A percentile compares a stretch with the other conserved stretches of the same genome.
These are phyloP conservation scores for Microchrysa polita DNA, from an alignment of 2,888 invertebrate species.

Conservation along the genomic window DNA sequence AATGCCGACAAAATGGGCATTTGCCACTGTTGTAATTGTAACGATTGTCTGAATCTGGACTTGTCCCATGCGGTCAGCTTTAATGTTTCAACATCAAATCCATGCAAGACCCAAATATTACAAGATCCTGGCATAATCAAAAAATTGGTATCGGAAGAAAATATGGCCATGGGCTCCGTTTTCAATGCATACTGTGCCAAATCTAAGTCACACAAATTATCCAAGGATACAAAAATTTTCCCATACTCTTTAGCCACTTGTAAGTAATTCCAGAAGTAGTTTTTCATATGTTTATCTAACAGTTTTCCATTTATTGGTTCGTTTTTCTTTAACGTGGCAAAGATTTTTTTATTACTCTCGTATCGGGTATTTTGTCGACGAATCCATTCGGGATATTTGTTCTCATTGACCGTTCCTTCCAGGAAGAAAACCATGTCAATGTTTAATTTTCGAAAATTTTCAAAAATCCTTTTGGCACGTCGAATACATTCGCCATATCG, in stretches of 20 bases:
- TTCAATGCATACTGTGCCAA: constrained; percentile 44
- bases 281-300: constrained; percentile 33
- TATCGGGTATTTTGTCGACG: constrained; percentile 40
- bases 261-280: constrained; percentile 43
- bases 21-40: constrained; percentile 44
- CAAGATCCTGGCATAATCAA: constrained; percentile 47
- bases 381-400: constrained; percentile 40
- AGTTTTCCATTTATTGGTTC: neutral
- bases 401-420: constrained; percentile 48
- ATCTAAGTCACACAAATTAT: constrained; percentile 48
- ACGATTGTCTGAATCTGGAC: constrained; percentile 18
- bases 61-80: constrained; percentile 43
- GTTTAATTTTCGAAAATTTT: constrained; percentile 42
- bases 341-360: constrained; percentile 18
- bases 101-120: constrained; percentile 42
- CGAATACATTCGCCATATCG: constrained; percentile 35
- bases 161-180: constrained; percentile 40
- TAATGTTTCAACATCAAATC: constrained; percentile 36
- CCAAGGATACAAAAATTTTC: constrained; percentile 44
- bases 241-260: constrained; percentile 45
- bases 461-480: constrained; percentile 31
- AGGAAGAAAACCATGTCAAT: constrained; percentile 45
- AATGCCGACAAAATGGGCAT: constrained; percentile 49
- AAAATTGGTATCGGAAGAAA: constrained; percentile 48
- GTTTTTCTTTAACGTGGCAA: constrained; percentile 37